Evolutionary conservation across 2,888 invertebrate species (phyloP), one percentile per base, ranked within the genome.

Genomic region (Acleris cristana): DNA sequence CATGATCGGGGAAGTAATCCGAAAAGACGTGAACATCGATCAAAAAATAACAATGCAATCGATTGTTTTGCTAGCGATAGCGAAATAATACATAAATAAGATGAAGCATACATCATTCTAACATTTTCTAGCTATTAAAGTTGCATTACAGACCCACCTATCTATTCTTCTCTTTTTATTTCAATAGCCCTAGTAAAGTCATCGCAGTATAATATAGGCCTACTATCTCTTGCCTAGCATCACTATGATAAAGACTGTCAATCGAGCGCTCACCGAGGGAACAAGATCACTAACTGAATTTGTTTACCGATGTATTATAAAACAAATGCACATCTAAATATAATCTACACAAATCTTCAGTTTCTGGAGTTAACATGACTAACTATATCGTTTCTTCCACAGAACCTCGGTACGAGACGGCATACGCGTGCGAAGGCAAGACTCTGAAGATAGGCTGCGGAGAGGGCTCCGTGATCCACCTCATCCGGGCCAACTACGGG

Each of bases 401-500:
- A 95, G 96, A 96, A 82, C 95, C 95, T 78, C 95, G 97, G 89
- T 98, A 98, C 92, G 96, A 97, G 87, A 98, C 98, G 70, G 97
- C 97, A 70, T 98, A 98, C 90, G 98, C 98, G 70, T 99, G 98
- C 89, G 98, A 99, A 93, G 97, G 98, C 73, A 97, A 97, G 88
- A 96, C 96, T 72, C 93, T 99, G 82, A 96, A 96, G 89, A 96
- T 99, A 76, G 96, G 96, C 82, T 99, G 98, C 90, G 95, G 95
- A 70, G 96, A 96, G 75, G 97, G 97, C n/a, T 96, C 97, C 79
- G 94, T 97, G 71, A 98, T 99, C 79, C 96, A 97, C 85, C 94
- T 99, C 79, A 96, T 98, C 86, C 95, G 98, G 74, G 98, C 98
- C 71, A 98, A 98, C 94, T 99, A 98, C 87, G 98, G 98, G 62